phyloP scores from a whole-genome alignment of 1,140 invertebrate genomes.

The Brachionus calyciflorus region DNA sequence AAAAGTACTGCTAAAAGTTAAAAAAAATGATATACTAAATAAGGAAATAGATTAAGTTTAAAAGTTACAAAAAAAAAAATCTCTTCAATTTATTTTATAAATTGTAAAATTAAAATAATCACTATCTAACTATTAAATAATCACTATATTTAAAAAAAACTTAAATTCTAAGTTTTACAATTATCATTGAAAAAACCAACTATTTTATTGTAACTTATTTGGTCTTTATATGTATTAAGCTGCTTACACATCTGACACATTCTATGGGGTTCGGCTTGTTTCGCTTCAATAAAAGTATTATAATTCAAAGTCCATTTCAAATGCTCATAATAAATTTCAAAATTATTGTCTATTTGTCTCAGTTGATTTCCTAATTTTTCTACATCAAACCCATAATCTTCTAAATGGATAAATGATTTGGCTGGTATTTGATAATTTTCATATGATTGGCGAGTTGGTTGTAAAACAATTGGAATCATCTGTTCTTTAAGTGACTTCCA shows the following conservation, averaged over 20 bases:
- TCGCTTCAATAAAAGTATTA: background rate
- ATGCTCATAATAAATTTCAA: background rate
- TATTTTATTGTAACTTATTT: conserved; percentile 12
- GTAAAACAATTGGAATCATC: conserved; percentile 53
- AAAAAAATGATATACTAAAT: too few relatives aligned
- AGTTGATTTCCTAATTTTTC: background rate
- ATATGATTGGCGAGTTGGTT: conserved; percentile 45
- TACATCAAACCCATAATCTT: background rate
- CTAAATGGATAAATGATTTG: conserved; percentile 45
- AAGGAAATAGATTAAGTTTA: too few relatives aligned
- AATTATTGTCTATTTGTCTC: background rate
- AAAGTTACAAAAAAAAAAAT: too few relatives aligned
- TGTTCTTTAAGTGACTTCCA: conserved; percentile 49
- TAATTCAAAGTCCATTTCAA: conserved; percentile 17
- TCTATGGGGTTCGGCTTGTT: conserved; percentile 12
- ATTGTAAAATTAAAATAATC: too few relatives aligned
- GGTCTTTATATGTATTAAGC: background rate
- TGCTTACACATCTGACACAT: conserved; percentile 43
- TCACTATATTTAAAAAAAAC: too few relatives aligned
- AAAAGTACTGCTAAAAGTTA: too few relatives aligned
- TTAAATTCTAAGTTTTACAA: background rate
- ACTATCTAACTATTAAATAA: too few relatives aligned
- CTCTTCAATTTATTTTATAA: too few relatives aligned
- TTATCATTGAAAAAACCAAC: conserved; percentile 33
- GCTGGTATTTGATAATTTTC: conserved; percentile 1